Percentiles rank a stretch among this genome's conserved stretches.
These are phyloP conservation scores for Rousettus leschenaultii DNA, from an alignment of 2,113 vertebrate genomes.

Conservation along the genomic window DNA sequence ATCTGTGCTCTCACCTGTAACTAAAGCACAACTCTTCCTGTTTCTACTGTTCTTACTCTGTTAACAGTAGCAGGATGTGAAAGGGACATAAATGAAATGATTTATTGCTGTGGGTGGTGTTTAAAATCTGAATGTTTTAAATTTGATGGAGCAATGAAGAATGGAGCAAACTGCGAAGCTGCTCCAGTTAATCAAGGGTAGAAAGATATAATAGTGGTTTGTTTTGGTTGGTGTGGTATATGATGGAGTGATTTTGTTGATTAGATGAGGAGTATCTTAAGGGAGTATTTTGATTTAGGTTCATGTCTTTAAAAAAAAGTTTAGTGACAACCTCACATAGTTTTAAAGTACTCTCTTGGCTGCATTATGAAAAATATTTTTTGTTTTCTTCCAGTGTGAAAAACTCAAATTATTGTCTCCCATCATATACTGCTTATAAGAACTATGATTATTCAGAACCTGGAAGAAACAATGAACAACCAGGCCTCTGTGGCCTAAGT, in stretches of 20 bases:
- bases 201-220: conserved; percentile 68
- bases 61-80: conserved; percentile 77
- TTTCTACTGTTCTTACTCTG: conserved; percentile 66
- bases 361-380: conserved; percentile 77
- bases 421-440: conserved; percentile 95
- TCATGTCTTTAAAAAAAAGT: conserved; percentile 44
- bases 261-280: background rate
- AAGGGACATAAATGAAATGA: conserved; percentile 87
- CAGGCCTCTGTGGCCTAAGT: conserved; percentile 96
- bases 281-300: conserved; percentile 21
- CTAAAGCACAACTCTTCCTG: conserved; percentile 64
- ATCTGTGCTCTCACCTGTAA: conserved; percentile 82
- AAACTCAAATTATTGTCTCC: conserved; percentile 97
- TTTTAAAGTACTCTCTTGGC: conserved; percentile 50
- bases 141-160: conserved; percentile 86
- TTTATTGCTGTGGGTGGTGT: conserved; percentile 93
- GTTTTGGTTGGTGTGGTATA: conserved; percentile 58
- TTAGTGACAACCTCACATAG: conserved; percentile 12
- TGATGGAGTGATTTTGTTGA: conserved; percentile 2
- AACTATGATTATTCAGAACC: conserved; percentile 96
- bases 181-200: conserved; percentile 80
- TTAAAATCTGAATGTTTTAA: conserved; percentile 91
- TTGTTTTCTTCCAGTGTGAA: conserved; percentile 91
- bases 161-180: conserved; percentile 84
- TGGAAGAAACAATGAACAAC: conserved; percentile 93